Conservation (phyloP, 2,113 vertebrate genomes). For the Rhinopomastus cyanomelas region DNA sequence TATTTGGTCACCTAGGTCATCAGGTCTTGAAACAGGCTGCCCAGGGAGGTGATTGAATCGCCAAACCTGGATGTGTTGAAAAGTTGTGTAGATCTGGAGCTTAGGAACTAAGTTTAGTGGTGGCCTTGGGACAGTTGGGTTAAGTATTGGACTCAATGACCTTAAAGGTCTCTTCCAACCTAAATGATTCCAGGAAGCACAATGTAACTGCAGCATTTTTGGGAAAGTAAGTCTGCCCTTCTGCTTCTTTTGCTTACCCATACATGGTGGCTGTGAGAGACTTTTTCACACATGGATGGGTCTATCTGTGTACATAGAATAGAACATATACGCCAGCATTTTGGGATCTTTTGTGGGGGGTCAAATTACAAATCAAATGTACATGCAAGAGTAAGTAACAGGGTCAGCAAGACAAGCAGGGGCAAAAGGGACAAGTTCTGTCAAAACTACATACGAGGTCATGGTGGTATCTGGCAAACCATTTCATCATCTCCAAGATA, state of each 20-base stretch:
- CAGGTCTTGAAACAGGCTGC: too few species aligned
- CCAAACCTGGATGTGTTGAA: too few species aligned
- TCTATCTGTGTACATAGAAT: background rate
- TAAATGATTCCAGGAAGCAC: too few species aligned
- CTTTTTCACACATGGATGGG: background rate
- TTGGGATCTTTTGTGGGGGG: too few species aligned
- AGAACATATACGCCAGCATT: background rate
- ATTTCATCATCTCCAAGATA: background rate
- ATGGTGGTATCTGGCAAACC: background rate
- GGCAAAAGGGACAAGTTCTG: background rate
- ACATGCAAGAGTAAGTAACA: background rate
- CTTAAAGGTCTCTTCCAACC: too few species aligned
- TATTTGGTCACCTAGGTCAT: fast-evolving
- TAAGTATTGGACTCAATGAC: too few species aligned
- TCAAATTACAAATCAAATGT: background rate
- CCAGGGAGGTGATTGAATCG: too few species aligned
- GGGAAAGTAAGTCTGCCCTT: background rate
- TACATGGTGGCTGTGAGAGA: background rate
- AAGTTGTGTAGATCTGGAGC: too few species aligned
- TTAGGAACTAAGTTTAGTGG: too few species aligned
- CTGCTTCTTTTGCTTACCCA: fast-evolving
- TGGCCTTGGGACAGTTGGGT: too few species aligned
- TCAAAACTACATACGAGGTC: background rate
- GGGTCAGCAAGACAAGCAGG: background rate
- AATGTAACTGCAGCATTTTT: background rate